These are phyloP conservation scores for Hirudo medicinalis DNA, from an alignment of 1,140 invertebrate species.

Conservation along the genomic window DNA sequence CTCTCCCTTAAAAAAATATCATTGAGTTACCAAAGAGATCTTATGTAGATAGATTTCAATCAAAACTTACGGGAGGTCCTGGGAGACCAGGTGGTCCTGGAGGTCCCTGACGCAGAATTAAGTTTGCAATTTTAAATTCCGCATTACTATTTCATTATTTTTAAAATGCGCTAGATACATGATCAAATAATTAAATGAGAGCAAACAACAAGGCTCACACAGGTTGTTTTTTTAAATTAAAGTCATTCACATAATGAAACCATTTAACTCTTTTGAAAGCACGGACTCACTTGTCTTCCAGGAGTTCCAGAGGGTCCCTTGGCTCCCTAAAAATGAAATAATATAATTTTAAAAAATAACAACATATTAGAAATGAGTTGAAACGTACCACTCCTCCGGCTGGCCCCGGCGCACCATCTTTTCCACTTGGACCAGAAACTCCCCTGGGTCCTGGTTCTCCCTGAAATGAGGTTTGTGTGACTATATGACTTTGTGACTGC, in stretches of 20 bases:
- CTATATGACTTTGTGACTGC: not conserved
- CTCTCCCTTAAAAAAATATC: too few relatives aligned
- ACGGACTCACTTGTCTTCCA: not conserved
- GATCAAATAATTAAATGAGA: too few relatives aligned
- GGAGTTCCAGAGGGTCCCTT: not conserved
- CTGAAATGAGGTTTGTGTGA: constrained; percentile 1
- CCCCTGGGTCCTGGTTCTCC: constrained; percentile 13
- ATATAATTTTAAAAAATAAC: not conserved
- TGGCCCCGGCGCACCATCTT: not conserved
- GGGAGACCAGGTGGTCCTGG: constrained; percentile 66
- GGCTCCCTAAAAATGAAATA: not conserved
- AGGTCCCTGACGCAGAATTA: constrained; percentile 39
- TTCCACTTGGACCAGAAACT: constrained; percentile 2
- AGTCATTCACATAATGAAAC: too few relatives aligned
- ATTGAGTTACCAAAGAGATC: too few relatives aligned
- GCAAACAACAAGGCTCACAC: too few relatives aligned
- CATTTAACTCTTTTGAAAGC: too few relatives aligned
- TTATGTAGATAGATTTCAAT: too few relatives aligned
- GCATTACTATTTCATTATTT: too few relatives aligned
- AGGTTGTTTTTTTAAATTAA: too few relatives aligned
- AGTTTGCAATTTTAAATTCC: too few relatives aligned
- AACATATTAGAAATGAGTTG: not conserved
- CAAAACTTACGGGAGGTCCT: constrained; percentile 56
- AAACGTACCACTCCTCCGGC: constrained; percentile 14
- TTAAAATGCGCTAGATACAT: too few relatives aligned